Percentiles rank a stretch among this genome's conserved stretches.
Conservation (phyloP, 2,113 vertebrate genomes). For the Dicentrarchus labrax region DNA sequence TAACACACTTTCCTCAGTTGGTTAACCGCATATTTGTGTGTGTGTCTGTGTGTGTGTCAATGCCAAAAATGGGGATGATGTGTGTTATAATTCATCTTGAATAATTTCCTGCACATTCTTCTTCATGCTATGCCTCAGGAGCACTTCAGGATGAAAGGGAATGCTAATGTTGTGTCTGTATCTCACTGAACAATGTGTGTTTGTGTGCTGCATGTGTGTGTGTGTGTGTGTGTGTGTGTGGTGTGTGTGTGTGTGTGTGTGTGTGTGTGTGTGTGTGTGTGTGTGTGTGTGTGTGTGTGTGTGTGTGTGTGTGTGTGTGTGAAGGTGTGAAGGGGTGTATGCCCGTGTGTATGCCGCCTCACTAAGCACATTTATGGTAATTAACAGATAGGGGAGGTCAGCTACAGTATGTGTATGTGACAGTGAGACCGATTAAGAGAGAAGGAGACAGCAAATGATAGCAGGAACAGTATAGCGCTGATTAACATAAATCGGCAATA, state of each 20-base stretch:
- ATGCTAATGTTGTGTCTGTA: conserved; percentile 77
- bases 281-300: conserved; percentile 50
- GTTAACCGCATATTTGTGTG: conserved; percentile 2
- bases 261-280: conserved; percentile 48
- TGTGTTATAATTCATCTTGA: conserved; percentile 73
- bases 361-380: conserved; percentile 80
- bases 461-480: conserved; percentile 13
- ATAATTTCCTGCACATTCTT: conserved; percentile 79
- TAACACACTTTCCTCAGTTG: conserved; percentile 16
- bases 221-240: background rate
- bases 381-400: conserved; percentile 75
- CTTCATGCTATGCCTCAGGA: conserved; percentile 73
- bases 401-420: conserved; percentile 43
- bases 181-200: conserved; percentile 63
- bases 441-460: conserved; percentile 45
- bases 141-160: conserved; percentile 79
- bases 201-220: conserved; percentile 21
- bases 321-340: too few relatives aligned
- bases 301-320: background rate
- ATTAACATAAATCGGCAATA: conserved; percentile 60
- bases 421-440: conserved; percentile 10
- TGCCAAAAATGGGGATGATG: conserved; percentile 56
- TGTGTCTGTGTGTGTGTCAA: conserved; percentile 40
- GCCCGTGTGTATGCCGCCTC: conserved; percentile 42
- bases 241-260: background rate